These are phyloP conservation scores for Perodicticus potto DNA, from an alignment of 2,797 vertebrate genomes.

Conservation along the genomic window DNA sequence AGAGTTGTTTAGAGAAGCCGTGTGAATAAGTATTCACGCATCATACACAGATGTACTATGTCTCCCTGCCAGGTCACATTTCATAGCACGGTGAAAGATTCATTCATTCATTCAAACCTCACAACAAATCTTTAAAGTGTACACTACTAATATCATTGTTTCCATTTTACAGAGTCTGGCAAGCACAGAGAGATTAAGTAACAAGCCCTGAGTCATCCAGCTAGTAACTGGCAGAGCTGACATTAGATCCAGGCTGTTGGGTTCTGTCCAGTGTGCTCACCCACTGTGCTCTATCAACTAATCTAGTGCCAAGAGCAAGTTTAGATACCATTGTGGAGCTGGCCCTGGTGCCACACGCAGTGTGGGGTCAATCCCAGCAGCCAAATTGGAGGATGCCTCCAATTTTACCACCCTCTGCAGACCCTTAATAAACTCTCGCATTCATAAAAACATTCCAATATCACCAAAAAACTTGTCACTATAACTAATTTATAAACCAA, in stretches of 20 bases:
- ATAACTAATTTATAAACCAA: background rate
- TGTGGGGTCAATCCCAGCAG: background rate
- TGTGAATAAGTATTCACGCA: background rate
- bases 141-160: background rate
- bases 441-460: background rate
- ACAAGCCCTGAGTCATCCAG: background rate
- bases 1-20: background rate
- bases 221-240: background rate
- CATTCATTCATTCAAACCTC: background rate
- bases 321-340: background rate
- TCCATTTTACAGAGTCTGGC: background rate
- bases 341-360: background rate
- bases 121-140: background rate
- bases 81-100: background rate
- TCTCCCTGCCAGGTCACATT: background rate
- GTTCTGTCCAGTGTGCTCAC: background rate
- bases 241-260: background rate
- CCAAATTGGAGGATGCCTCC: background rate
- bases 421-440: background rate
- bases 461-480: background rate
- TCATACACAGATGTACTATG: background rate
- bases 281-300: background rate
- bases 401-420: background rate
- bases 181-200: background rate
- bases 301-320: background rate